Evolutionary conservation across 2,113 vertebrate species (phyloP).

Genomic region (Limanda limanda): DNA sequence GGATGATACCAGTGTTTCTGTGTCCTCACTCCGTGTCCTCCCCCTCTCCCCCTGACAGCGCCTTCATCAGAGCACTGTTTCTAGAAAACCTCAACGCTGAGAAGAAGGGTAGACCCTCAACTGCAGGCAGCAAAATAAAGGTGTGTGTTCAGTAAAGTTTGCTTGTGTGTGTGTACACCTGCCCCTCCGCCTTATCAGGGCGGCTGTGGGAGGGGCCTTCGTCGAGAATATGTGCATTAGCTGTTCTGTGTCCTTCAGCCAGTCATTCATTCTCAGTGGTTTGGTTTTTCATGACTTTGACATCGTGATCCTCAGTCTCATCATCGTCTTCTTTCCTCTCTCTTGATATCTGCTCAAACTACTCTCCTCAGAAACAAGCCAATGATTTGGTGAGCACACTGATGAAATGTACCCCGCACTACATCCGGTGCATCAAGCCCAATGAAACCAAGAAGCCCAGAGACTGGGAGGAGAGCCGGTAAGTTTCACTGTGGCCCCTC

Average conservation of each 20-base stretch:
- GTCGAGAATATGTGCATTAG: constrained; percentile 21
- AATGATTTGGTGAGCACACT: constrained; percentile 96
- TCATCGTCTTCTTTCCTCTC: background rate
- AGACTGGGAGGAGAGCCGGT: constrained; percentile 99
- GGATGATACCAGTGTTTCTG: constrained; percentile 2
- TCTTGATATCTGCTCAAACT: constrained; percentile 33
- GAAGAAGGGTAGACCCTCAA: constrained; percentile 97
- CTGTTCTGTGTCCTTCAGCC: constrained; percentile 28
- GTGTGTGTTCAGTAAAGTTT: constrained; percentile 70
- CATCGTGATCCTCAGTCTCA: background rate
- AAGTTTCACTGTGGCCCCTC: constrained; percentile 42
- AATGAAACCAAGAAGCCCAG: constrained; percentile 97
- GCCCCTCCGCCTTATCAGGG: constrained; percentile 13
- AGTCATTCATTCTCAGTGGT: background rate
- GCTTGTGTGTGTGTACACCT: constrained; percentile 57
- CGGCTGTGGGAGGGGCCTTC: constrained; percentile 7
- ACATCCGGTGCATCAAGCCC: constrained; percentile 99
- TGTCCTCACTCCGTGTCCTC: constrained; percentile 11
- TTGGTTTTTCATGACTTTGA: background rate
- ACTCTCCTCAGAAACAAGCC: constrained; percentile 91
- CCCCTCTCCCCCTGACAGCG: constrained; percentile 75
- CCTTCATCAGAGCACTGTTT: constrained; percentile 95
- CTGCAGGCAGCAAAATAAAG: constrained; percentile 98
- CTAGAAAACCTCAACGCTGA: constrained; percentile 96
- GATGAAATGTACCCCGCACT: constrained; percentile 98